Conservation (phyloP, 2,888 invertebrate species). For the Himalopsyche kuldschensis region DNA sequence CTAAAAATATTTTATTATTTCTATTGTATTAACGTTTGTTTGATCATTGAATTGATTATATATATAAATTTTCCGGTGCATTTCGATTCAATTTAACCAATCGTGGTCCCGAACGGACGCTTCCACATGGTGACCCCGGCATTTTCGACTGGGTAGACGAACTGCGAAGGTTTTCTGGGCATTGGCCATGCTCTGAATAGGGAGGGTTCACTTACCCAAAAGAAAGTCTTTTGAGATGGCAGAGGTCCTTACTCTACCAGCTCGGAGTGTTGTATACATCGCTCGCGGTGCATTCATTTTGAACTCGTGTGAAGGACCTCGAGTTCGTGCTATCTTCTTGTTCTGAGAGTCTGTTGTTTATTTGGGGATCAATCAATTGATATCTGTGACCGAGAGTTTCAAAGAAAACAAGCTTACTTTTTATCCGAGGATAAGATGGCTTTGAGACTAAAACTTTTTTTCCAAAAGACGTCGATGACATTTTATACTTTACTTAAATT, state of each 20-base stretch:
- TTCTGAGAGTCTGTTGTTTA: background rate
- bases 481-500: too few species aligned
- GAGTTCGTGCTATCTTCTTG: background rate
- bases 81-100: background rate
- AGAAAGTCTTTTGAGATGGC: background rate
- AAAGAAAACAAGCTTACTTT: background rate
- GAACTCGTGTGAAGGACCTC: background rate
- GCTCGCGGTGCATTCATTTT: background rate
- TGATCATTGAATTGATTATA: too few species aligned
- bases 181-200: background rate
- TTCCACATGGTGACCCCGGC: background rate
- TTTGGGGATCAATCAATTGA: background rate
- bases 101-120: background rate
- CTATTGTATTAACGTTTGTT: too few species aligned
- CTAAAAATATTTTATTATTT: too few species aligned
- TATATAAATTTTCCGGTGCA: too few species aligned
- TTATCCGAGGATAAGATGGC: too few species aligned
- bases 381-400: background rate
- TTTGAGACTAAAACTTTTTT: too few species aligned
- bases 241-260: background rate
- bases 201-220: background rate
- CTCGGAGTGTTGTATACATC: background rate
- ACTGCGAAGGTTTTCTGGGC: slow-evolving; percentile 24
- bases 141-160: slow-evolving; percentile 27
- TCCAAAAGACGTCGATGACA: too few species aligned